These are phyloP conservation scores for Troglohyphantes excavatus DNA, from an alignment of 2,888 invertebrate genomes.

Conservation along the genomic window DNA sequence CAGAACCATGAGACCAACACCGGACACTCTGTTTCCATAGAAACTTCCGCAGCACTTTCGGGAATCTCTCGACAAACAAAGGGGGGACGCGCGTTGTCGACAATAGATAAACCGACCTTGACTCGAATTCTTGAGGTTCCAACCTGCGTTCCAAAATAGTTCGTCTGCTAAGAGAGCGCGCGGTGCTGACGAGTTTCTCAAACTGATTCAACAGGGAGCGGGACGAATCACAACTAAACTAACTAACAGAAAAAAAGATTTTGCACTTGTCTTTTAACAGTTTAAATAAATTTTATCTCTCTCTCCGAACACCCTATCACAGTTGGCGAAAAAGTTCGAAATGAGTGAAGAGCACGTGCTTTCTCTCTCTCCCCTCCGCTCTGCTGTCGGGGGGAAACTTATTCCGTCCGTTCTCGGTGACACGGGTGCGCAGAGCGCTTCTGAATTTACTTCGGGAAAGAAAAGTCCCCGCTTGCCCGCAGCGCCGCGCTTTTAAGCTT, in stretches of 20 bases:
- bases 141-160: conserved; percentile 63
- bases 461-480: conserved; percentile 66
- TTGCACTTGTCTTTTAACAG: neutral
- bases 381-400: conserved; percentile 40
- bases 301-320: conserved; percentile 32
- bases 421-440: conserved; percentile 28
- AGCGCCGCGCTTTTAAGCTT: conserved; percentile 76
- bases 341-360: conserved; percentile 34
- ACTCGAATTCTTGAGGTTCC: conserved; percentile 50
- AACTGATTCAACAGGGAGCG: neutral
- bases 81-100: neutral
- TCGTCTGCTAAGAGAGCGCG: conserved; percentile 6
- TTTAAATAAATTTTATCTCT: conserved; percentile 19
- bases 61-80: neutral
- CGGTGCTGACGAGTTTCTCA: conserved; percentile 12
- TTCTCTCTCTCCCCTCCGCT: conserved; percentile 17
- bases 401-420: conserved; percentile 58
- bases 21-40: conserved; percentile 47
- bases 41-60: neutral
- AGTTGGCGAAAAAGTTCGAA: neutral
- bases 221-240: neutral
- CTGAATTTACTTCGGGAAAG: conserved; percentile 70
- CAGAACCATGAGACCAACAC: conserved; percentile 67
- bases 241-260: conserved; percentile 4
- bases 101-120: conserved; percentile 56